Evolutionary conservation across 1,140 invertebrate species (phyloP).

Genomic region (Drosophila burlai): DNA sequence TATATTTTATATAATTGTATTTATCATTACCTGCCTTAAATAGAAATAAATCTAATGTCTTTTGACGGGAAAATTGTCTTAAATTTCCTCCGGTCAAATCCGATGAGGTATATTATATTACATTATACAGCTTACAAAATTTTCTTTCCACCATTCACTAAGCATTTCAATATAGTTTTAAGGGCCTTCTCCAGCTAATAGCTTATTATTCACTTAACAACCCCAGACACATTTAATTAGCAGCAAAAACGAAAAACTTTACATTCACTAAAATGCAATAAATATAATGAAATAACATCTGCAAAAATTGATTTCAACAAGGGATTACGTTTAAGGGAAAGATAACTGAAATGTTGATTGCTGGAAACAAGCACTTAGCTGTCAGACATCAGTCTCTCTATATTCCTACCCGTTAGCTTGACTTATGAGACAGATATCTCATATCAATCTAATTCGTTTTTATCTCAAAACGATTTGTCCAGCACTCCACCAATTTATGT

Average conservation of each 20-base stretch:
- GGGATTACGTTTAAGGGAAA: not conserved
- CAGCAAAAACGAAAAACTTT: not conserved
- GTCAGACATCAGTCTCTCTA: not conserved
- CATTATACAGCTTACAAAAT: not conserved
- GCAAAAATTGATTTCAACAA: not conserved
- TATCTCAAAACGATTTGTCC: slow-evolving; percentile 68
- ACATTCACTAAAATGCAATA: not conserved
- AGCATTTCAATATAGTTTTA: slow-evolving; percentile 4
- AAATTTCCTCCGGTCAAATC: not conserved
- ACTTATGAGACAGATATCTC: slow-evolving; percentile 24
- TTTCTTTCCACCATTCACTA: not conserved
- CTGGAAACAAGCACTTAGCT: not conserved
- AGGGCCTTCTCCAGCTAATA: not conserved
- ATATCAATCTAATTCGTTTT: slow-evolving; percentile 41
- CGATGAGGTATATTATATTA: not conserved
- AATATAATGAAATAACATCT: not conserved
- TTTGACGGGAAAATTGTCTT: not conserved
- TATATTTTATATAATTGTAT: too few relatives aligned
- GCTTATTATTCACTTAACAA: not conserved
- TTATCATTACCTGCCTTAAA: not conserved
- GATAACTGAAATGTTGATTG: not conserved
- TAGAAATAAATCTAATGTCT: not conserved
- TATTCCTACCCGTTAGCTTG: not conserved
- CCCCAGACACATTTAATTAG: slow-evolving; percentile 5
- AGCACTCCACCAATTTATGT: slow-evolving; percentile 40